phyloP scores from a whole-genome alignment of 2,113 vertebrate genomes.

The Pavo muticus region DNA sequence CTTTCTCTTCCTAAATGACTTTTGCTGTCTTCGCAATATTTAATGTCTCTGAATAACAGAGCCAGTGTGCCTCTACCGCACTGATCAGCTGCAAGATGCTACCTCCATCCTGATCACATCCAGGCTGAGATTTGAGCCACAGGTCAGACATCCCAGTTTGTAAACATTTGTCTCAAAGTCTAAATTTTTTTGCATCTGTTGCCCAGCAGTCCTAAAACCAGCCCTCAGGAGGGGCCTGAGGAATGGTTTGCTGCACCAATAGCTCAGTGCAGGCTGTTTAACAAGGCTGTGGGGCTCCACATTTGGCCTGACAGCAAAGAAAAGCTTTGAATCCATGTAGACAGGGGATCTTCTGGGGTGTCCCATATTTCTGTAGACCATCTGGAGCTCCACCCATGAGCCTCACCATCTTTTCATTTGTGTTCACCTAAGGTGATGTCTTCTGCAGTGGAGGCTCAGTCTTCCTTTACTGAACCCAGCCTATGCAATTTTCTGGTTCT shows the following conservation, averaged over 20 bases:
- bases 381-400: not conserved
- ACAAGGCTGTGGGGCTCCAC: not conserved
- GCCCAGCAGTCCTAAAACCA: not conserved
- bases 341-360: no score
- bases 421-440: not conserved
- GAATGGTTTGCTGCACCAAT: not conserved
- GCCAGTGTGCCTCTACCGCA: not conserved
- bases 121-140: not conserved
- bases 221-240: not conserved
- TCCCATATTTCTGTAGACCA: not conserved
- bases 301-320: not conserved
- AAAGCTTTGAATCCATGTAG: not conserved
- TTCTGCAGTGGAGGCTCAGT: not conserved
- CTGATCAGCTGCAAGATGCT: not conserved
- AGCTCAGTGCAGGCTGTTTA: not conserved
- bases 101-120: not conserved
- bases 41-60: not conserved
- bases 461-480: not conserved
- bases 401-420: not conserved
- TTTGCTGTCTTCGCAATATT: not conserved
- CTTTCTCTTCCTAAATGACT: not conserved
- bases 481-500: not conserved
- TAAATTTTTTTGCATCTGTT: not conserved
- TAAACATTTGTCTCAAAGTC: not conserved
- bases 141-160: not conserved